Conservation (phyloP, 1,140 invertebrate genomes). For the Micrasema minimum region DNA sequence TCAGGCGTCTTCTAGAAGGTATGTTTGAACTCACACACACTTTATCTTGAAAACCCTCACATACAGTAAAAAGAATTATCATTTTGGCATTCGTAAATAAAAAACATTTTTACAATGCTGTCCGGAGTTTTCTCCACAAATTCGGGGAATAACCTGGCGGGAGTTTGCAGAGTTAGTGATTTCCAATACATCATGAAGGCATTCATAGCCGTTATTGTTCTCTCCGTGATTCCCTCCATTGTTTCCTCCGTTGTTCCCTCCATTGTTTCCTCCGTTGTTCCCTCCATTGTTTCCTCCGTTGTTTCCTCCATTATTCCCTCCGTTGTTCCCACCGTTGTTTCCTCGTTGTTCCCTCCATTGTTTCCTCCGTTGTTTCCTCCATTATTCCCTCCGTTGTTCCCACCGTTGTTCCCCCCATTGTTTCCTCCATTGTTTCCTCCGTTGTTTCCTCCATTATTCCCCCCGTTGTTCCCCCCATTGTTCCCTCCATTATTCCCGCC, state of each 20-base stretch:
- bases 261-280: not conserved
- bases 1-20: no score
- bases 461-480: no score
- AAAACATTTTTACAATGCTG: constrained; percentile 78
- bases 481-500: not conserved
- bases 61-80: no score
- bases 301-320: not conserved
- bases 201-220: not conserved
- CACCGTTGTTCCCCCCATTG: not conserved
- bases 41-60: no score
- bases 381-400: not conserved
- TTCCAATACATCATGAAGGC: not conserved
- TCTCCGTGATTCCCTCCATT: not conserved
- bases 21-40: no score
- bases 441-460: no score
- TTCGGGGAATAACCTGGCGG: constrained; percentile 66
- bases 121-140: constrained; percentile 82
- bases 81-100: no score
- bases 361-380: not conserved
- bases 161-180: constrained; percentile 66
- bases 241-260: not conserved
- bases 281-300: not conserved
- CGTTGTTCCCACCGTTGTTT: not conserved
- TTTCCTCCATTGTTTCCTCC: not conserved
- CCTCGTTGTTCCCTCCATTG: not conserved